Percentiles rank a stretch among this genome's conserved stretches.
These are phyloP conservation scores for Zenarchopterus dispar DNA, from an alignment of 2,797 vertebrate species.

Conservation along the genomic window DNA sequence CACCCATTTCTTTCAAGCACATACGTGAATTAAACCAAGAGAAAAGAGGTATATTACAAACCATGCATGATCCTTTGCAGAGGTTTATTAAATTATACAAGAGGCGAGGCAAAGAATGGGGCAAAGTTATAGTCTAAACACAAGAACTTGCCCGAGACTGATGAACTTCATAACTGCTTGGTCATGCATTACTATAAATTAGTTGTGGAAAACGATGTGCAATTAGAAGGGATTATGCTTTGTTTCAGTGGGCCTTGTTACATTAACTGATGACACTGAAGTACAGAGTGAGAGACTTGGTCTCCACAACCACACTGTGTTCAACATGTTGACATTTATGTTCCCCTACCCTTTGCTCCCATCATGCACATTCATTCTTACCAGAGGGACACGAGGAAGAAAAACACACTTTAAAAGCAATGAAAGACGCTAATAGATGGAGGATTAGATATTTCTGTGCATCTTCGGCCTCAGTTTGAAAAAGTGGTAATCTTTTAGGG, in stretches of 20 bases:
- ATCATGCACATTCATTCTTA: conserved; percentile 53
- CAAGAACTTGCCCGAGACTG: conserved; percentile 28
- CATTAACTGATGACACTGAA: conserved; percentile 15
- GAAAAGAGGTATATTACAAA: conserved; percentile 14
- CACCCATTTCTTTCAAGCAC: too few relatives aligned
- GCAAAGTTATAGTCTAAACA: conserved; percentile 40
- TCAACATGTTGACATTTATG: conserved; percentile 61
- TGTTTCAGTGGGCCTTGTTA: conserved; percentile 20
- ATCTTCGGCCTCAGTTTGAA: conserved; percentile 36
- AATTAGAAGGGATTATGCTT: conserved; percentile 43
- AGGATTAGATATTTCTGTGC: conserved; percentile 22
- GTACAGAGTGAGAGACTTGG: conserved; percentile 35
- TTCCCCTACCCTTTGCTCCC: conserved; percentile 37
- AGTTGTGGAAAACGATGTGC: conserved; percentile 33
- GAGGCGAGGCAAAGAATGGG: conserved; percentile 21
- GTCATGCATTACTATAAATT: conserved; percentile 37
- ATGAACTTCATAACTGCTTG: conserved; percentile 17
- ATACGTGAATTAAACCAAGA: too few relatives aligned
- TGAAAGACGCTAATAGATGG: conserved; percentile 6
- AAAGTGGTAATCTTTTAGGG: conserved; percentile 35
- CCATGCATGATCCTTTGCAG: conserved; percentile 6
- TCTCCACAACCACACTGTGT: conserved; percentile 25
- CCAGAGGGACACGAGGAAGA: conserved; percentile 20
- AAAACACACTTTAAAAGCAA: conserved; percentile 27
- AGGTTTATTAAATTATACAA: conserved; percentile 42